Evolutionary conservation across 1,140 invertebrate genomes (phyloP).

Genomic region (Cardiocondyla obscurior): DNA sequence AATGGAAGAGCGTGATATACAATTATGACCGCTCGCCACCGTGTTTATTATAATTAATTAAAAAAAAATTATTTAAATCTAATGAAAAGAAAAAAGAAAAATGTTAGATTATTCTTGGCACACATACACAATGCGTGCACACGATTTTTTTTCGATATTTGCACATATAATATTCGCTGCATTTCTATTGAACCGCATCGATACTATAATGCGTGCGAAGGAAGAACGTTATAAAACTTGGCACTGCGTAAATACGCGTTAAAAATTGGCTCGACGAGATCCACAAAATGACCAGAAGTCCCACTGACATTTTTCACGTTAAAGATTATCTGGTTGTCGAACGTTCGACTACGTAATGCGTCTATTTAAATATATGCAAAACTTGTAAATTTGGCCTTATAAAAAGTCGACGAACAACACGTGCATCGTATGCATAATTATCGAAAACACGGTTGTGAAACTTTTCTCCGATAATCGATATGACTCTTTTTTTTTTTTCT

Average conservation of each 20-base stretch:
- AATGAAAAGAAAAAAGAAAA: too few species aligned
- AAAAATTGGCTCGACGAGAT: not conserved
- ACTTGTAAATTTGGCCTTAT: conserved; percentile 52
- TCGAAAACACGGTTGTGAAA: conserved; percentile 30
- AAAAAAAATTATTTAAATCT: not conserved
- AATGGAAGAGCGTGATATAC: conserved; percentile 6
- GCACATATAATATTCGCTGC: not conserved
- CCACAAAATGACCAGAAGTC: conserved; percentile 38
- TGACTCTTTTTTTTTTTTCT: conserved; percentile 2
- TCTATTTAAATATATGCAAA: conserved; percentile 27
- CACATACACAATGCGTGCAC: not conserved
- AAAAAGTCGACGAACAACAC: conserved; percentile 30
- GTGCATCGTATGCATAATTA: conserved; percentile 26
- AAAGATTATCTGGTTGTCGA: not conserved
- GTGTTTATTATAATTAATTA: not conserved
- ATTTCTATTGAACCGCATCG: not conserved
- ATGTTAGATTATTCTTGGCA: conserved; percentile 23
- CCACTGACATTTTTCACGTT: not conserved
- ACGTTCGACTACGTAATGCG: not conserved
- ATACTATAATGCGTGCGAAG: not conserved
- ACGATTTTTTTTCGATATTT: not conserved
- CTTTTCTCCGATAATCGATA: conserved; percentile 12
- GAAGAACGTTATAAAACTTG: conserved; percentile 28
- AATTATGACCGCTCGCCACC: not conserved
- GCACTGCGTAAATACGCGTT: not conserved